Conservation (phyloP, 2,113 vertebrate species). For the Galbula dea region DNA sequence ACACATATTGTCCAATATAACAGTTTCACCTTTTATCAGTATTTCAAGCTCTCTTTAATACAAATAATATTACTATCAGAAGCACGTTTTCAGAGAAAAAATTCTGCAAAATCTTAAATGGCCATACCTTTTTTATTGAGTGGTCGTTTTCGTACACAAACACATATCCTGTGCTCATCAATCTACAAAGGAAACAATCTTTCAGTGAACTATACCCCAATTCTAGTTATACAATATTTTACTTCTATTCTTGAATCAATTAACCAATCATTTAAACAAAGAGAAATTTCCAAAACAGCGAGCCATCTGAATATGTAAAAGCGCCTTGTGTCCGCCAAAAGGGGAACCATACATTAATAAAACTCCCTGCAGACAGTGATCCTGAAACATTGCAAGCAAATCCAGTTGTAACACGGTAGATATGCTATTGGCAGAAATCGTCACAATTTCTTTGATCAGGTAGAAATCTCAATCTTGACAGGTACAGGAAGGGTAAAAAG, state of each 20-base stretch:
- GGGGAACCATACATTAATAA: background rate
- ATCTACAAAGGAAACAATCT: conserved; percentile 76
- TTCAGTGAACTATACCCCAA: background rate
- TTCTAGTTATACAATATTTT: background rate
- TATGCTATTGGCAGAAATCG: background rate
- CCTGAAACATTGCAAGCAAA: background rate
- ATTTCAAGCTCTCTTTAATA: background rate
- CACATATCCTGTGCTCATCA: conserved; percentile 97
- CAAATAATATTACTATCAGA: background rate
- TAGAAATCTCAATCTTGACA: too few species aligned
- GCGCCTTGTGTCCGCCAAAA: background rate
- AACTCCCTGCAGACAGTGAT: background rate
- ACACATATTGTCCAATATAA: background rate
- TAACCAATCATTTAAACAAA: background rate
- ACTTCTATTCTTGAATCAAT: background rate
- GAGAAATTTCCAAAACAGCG: background rate
- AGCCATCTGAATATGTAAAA: background rate
- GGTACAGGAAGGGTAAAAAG: too few species aligned
- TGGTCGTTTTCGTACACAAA: conserved; percentile 94
- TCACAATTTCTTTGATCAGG: background rate
- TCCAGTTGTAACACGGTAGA: background rate
- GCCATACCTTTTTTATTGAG: conserved; percentile 94
- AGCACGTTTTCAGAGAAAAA: background rate
- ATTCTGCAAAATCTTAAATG: background rate
- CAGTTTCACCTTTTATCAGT: background rate